Base-by-base conservation (phyloP, 2,888 invertebrate species). In the Pyrocoelia pectoralis region DNA sequence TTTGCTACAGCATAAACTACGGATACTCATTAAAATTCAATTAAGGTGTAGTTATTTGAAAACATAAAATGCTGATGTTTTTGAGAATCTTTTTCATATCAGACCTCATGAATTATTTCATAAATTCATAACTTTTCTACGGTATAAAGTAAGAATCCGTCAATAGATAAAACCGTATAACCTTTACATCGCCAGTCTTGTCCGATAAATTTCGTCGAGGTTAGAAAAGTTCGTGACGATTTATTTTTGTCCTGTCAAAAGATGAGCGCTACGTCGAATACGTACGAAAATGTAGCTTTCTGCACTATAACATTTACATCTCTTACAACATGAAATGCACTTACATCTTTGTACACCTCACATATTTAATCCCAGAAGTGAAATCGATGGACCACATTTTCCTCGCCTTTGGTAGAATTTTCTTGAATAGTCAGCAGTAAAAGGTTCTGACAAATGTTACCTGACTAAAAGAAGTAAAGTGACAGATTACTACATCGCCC, bases 91-190 rank as follows among this genome's bases (percentile, higher is more conserved):
- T 33, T 33, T 33, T n/a, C 33, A n/a, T 33, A 33, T n/a, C n/a
- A 33, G 2, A 8, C 33, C 33, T n/a, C 33, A n/a, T 33, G 33
- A 43, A 43, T 13, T 43, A 43, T 43, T 17, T 46, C 17, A 46
- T n/a, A 46, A 33, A 46, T 46, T 43, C 43, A 17, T n/a, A 46
- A 46, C 17, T 46, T 46, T 18, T 46, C 17, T 43, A 14, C 18
- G 6, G 17, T 10, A 46, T 46, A 17, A 46, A 46, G 8, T 46
- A 46, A 46, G 17, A 46, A 46, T 17, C 5, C 18, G 15, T 46
- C 46, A 17, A 46, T 46, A 46, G 17, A 10, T 46, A 8, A 43
- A 15, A 43, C 13, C 46, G 17, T 46, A 17, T 17, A 46, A 46
- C 10, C 33, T 33, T n/a, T 33, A 33, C 18, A 46, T 46, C 18